A percentile compares a stretch with the other conserved stretches of the same genome.
These are phyloP conservation scores for Exocentrus adspersus DNA, from an alignment of 2,888 invertebrate species.

Conservation along the genomic window DNA sequence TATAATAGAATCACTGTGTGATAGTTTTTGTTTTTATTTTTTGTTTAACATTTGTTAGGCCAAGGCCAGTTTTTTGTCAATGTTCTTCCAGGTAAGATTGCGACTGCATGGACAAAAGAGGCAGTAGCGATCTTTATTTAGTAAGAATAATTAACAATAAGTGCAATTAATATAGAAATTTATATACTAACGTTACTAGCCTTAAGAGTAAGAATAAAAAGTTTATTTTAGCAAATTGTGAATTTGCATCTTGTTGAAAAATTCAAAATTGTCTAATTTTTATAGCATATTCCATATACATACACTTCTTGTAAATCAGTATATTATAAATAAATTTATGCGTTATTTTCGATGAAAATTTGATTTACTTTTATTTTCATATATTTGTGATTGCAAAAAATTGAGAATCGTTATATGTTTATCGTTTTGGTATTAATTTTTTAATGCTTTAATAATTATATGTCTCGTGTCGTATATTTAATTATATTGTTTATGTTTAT, in stretches of 20 bases:
- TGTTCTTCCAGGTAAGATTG: constrained; percentile 62
- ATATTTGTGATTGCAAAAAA: constrained; percentile 42
- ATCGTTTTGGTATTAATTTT: constrained; percentile 40
- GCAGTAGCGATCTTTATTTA: constrained; percentile 48
- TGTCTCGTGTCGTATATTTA: constrained; percentile 40
- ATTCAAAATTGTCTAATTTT: constrained; percentile 25
- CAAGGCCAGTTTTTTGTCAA: constrained; percentile 62
- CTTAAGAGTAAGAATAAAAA: constrained; percentile 43
- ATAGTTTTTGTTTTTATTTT: constrained; percentile 55
- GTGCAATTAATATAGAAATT: constrained; percentile 64
- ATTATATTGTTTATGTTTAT: constrained; percentile 48
- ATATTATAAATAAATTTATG: constrained; percentile 14
- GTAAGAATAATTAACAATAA: constrained; percentile 54
- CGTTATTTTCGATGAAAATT: constrained; percentile 33
- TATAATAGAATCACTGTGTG: constrained; percentile 56
- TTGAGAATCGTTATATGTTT: constrained; percentile 36
- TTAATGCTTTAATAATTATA: constrained; percentile 44
- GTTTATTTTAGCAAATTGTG: constrained; percentile 53
- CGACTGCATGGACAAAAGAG: constrained; percentile 36
- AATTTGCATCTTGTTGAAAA: constrained; percentile 47
- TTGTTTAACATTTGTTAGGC: constrained; percentile 62
- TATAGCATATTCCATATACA: constrained; percentile 24
- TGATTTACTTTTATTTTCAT: constrained; percentile 33
- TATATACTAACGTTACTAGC: constrained; percentile 60
- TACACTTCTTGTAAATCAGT: constrained; percentile 21